Evolutionary conservation across 1,140 invertebrate genomes (phyloP).

Genomic region (Theocolax elegans): DNA sequence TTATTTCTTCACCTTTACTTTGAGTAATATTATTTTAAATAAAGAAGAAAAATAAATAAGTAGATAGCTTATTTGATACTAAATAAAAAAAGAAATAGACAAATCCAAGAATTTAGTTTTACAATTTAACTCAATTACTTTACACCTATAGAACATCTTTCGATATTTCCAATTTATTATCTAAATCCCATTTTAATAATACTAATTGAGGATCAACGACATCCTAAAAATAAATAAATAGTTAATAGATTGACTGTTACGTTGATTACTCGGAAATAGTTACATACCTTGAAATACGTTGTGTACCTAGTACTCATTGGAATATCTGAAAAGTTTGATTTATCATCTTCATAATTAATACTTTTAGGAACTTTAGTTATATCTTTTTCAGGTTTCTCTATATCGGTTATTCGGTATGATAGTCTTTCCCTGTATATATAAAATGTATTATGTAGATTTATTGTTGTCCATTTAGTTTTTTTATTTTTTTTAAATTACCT

Average conservation of each 20-base stretch:
- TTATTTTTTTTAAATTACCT: conserved; percentile 48
- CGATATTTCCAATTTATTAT: conserved; percentile 50
- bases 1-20: no score
- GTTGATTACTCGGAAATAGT: conserved; percentile 9
- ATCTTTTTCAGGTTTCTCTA: conserved; percentile 56
- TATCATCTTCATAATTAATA: conserved; percentile 29
- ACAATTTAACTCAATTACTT: no score
- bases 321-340: conserved; percentile 33
- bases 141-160: conserved; percentile 22
- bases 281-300: conserved; percentile 52
- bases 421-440: conserved; percentile 53
- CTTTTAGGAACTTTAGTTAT: conserved; percentile 34
- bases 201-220: conserved; percentile 59
- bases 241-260: conserved; percentile 6
- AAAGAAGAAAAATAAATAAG: no score
- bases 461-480: neutral
- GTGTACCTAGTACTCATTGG: conserved; percentile 35
- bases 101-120: no score
- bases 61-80: no score
- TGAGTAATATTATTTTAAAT: no score
- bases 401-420: conserved; percentile 45
- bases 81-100: no score
- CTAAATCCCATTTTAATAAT: conserved; percentile 57
- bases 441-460: conserved; percentile 18
- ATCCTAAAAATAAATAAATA: conserved; percentile 51